A percentile compares a stretch with the other conserved stretches of the same genome.
phyloP scores from a whole-genome alignment of 2,888 invertebrate species.

The Pristionchus fissidentatus region DNA sequence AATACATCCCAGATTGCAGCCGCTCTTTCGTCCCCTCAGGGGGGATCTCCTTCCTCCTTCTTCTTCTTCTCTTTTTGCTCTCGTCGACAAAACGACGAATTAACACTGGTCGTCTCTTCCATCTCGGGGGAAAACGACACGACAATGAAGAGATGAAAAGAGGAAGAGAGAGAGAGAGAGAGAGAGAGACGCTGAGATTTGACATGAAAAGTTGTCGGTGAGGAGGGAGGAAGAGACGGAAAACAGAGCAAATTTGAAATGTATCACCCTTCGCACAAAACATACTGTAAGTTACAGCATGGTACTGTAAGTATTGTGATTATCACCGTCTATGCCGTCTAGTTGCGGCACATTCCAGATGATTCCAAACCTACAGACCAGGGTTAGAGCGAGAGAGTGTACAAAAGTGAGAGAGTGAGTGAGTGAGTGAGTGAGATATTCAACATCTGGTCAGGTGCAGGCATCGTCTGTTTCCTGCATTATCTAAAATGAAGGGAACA shows the following conservation, averaged over 20 bases:
- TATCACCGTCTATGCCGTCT: too few relatives aligned
- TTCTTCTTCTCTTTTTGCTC: not conserved
- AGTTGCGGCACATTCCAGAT: too few relatives aligned
- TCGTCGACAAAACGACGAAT: slow-evolving; percentile 43
- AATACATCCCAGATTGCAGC: too few relatives aligned
- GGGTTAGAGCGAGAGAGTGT: too few relatives aligned
- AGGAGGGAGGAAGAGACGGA: not conserved
- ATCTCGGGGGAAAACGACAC: slow-evolving; percentile 33
- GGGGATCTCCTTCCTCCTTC: not conserved
- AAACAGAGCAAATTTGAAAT: not conserved
- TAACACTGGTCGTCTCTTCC: slow-evolving; percentile 12
- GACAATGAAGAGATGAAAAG: slow-evolving; percentile 40
- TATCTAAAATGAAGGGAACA: too few relatives aligned
- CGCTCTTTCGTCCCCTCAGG: not conserved
- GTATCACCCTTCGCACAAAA: not conserved
- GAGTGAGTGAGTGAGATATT: too few relatives aligned
- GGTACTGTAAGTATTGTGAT: not conserved
- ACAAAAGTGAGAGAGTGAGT: too few relatives aligned
- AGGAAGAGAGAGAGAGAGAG: not conserved
- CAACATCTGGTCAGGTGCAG: too few relatives aligned
- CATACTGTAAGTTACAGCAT: not conserved
- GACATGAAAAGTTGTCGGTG: not conserved
- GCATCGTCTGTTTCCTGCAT: too few relatives aligned
- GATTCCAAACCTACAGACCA: too few relatives aligned
- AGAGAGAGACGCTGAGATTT: not conserved